These are phyloP conservation scores for Leptinotarsa haldemani DNA, from an alignment of 2,888 invertebrate genomes.

Conservation along the genomic window DNA sequence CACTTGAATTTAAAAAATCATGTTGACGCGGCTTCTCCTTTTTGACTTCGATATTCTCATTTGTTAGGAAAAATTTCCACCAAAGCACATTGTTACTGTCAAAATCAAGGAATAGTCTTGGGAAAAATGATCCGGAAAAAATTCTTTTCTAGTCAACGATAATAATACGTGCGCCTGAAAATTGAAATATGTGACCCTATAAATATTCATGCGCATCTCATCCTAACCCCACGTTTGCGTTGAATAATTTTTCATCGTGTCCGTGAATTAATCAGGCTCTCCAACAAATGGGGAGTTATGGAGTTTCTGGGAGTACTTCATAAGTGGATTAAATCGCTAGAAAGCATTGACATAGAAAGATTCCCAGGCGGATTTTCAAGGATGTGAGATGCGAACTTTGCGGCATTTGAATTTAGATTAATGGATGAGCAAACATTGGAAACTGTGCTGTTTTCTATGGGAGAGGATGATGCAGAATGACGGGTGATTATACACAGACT, in stretches of 20 bases:
- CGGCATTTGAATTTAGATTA: conserved; percentile 1
- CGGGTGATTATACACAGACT: not conserved
- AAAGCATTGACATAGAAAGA: not conserved
- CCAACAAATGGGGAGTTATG: not conserved
- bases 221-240: conserved; percentile 20
- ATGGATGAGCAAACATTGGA: not conserved
- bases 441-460: not conserved
- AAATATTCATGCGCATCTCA: conserved; percentile 25
- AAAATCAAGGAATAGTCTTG: not conserved
- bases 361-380: not conserved
- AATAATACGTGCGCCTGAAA: conserved; percentile 14
- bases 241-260: conserved; percentile 24
- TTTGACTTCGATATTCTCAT: too few species aligned
- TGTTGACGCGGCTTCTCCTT: too few species aligned
- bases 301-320: conserved; percentile 5
- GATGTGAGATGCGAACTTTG: not conserved
- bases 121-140: not conserved
- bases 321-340: conserved; percentile 10
- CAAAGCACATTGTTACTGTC: too few species aligned
- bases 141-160: not conserved
- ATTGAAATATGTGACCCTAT: conserved; percentile 24
- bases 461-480: not conserved
- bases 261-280: conserved; percentile 22
- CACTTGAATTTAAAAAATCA: too few species aligned
- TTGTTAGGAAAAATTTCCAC: too few species aligned